Base-by-base conservation (phyloP, 2,797 vertebrate species). In the Periophthalmus magnuspinnatus region DNA sequence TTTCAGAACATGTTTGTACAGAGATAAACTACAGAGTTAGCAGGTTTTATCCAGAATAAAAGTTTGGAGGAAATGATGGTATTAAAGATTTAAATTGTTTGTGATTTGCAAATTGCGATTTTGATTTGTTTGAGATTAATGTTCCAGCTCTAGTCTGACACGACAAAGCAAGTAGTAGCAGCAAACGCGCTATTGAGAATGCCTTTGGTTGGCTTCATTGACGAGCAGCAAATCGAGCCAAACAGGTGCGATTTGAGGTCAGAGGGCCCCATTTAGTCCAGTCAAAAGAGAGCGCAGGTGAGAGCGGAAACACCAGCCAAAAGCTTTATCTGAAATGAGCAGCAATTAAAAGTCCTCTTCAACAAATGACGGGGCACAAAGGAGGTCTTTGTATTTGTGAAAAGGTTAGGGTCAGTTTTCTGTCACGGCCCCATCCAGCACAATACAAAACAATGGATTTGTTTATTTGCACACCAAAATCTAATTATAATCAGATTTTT, bases 151-250 rank as follows among this genome's bases (percentile, higher is more conserved):
- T 45, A 2, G 41, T 45, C 11, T 45, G 11, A 41, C 41, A 13
- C 41, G 8, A 11, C 38, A 41, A 41, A 41, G 1, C 38, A 11
- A 41, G 38, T 2, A 10, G 38, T 2, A 94, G 93, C 83, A 91
- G 94, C 95, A 95, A 94, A 92, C 91, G 91, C 84, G 88, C 93
- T 90, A 87, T 94, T 92, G 92, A 92, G 88, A 94, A 94, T 80
- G 48, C 78, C 83, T 78, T 77, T 79, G 70, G 76, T 75, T 65
- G 70, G 77, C 81, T 73, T 74, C 65, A 69, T 84, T 74, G 75
- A 79, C 81, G 71, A 78, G 90, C 89, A 93, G 89, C 93, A 95
- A 91, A 92, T 91, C 71, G 90, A 81, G 91, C 88, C 89, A 90
- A 94, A 92, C 84, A 79, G 90, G 91, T 94, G 94, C 93, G 71